Evolutionary conservation across 2,888 invertebrate species (phyloP), one percentile per base, ranked within the genome.

Genomic region (Phorcus lineatus): DNA sequence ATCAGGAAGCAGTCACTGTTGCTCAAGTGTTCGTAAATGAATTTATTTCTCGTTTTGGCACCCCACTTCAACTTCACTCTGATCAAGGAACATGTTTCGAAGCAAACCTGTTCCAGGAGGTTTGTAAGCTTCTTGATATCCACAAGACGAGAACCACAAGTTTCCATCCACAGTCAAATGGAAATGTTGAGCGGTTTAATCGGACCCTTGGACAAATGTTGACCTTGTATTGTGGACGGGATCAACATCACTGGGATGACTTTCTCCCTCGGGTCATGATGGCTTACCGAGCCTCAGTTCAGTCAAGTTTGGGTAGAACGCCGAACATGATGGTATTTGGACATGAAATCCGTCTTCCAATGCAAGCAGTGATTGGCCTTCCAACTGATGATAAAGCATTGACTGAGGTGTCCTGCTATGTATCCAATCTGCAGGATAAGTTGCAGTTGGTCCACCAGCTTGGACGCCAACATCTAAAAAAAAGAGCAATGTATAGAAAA

Each of bases 291-390:
- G 79, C 84, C 2, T 81, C 80, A 4, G 54, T 62, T 1, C 83
- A 85, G 47, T 24, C 62, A 9, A 79, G 52, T n/a, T 80, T 81
- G n/a, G 75, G 80, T 28, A 62, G 78, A 24, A 78, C 74, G n/a
- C 83, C 81, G 53, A 85, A 85, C 19, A 84, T 77, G 74, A 79
- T 85, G 80, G 52, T 82, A 28, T 62, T 83, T n/a, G 83, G 82
- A 2, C 22, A 77, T 6, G 81, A 83, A 19, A 52, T 81, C 7
- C 57, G 28, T n/a, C 52, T 83, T 11, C 83, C 82, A 0, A 55
- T 81, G 28, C 79, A 85, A 67, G 81, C 83, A 36, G 36, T 74
- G 7, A 74, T 74, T 36, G 74, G 74, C 3, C 16, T 19, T 13
- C 75, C 75, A 53, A 19, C 9, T 11, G 28, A 24, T 1, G 53